Evolutionary conservation across 1,140 invertebrate species (phyloP).

Genomic region (Brachionus angularis): DNA sequence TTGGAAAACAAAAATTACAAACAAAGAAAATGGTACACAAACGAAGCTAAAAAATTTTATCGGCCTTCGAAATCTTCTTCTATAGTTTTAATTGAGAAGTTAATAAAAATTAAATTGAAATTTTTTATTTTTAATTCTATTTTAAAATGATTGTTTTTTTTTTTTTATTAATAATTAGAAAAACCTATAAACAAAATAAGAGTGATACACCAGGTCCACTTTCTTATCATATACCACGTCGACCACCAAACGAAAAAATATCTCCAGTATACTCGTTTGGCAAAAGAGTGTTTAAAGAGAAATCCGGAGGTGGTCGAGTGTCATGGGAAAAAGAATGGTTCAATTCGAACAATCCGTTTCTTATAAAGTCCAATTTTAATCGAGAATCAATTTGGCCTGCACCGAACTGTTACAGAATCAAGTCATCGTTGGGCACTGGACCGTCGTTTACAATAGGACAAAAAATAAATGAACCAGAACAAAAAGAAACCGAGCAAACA

Average conservation of each 20-base stretch:
- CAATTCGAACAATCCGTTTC: background rate
- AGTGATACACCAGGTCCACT: background rate
- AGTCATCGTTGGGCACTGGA: background rate
- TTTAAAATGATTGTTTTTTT: background rate
- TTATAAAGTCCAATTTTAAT: constrained; percentile 25
- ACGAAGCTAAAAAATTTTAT: constrained; percentile 17
- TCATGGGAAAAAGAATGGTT: constrained; percentile 44
- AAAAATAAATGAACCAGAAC: background rate
- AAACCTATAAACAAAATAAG: constrained; percentile 5
- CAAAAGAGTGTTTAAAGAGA: constrained; percentile 23
- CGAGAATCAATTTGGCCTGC: constrained; percentile 8
- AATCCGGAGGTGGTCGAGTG: constrained; percentile 9
- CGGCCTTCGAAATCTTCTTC: background rate
- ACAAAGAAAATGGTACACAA: constrained; percentile 4
- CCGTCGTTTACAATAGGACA: background rate
- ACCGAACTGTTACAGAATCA: constrained; percentile 10
- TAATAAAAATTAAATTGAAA: background rate
- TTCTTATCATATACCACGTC: constrained; percentile 34
- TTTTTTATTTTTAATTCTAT: background rate
- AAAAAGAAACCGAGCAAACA: background rate
- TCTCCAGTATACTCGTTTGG: constrained; percentile 9
- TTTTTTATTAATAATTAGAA: too few species aligned
- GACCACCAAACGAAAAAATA: constrained; percentile 15
- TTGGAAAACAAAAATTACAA: constrained; percentile 1
- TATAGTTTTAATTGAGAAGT: constrained; percentile 22